A percentile compares a stretch with the other conserved stretches of the same genome.
These are phyloP conservation scores for Ichneumon xanthorius DNA, from an alignment of 2,888 invertebrate genomes.

Conservation along the genomic window DNA sequence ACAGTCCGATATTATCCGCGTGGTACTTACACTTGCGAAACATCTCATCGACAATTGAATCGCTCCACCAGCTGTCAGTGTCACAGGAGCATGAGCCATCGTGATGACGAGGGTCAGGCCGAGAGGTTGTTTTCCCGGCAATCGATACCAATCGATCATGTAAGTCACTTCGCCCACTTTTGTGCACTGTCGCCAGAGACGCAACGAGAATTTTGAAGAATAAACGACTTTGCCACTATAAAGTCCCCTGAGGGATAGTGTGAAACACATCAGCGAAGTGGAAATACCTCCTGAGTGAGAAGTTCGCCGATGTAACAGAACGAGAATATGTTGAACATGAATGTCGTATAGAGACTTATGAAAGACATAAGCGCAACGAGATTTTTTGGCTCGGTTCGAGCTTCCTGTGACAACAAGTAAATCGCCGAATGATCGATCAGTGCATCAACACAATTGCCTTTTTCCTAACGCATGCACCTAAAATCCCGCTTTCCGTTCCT, in stretches of 20 bases:
- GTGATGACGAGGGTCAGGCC: constrained; percentile 57
- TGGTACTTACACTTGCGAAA: constrained; percentile 26
- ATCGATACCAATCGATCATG: constrained; percentile 69
- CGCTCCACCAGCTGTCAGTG: constrained; percentile 67
- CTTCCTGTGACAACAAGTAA: constrained; percentile 47
- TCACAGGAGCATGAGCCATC: constrained; percentile 41
- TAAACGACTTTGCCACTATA: neutral
- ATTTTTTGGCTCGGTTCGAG: constrained; percentile 50
- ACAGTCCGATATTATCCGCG: neutral
- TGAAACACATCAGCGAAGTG: neutral
- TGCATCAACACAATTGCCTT: neutral
- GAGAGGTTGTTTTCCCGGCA: constrained; percentile 60
- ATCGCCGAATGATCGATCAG: constrained; percentile 15
- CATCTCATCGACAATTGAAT: constrained; percentile 59
- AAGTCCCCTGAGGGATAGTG: neutral
- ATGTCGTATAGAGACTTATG: neutral
- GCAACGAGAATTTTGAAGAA: neutral
- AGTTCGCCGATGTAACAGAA: constrained; percentile 65
- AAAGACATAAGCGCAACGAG: constrained; percentile 12
- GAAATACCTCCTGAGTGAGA: constrained; percentile 59
- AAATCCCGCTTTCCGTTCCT: no score
- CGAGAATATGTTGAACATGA: constrained; percentile 63
- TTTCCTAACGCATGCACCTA: no score
- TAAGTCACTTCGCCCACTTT: constrained; percentile 62
- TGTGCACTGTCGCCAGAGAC: constrained; percentile 22